Evolutionary conservation across 2,113 vertebrate genomes (phyloP), one percentile per base, ranked within the genome.

Genomic region (Pluvialis apricaria): DNA sequence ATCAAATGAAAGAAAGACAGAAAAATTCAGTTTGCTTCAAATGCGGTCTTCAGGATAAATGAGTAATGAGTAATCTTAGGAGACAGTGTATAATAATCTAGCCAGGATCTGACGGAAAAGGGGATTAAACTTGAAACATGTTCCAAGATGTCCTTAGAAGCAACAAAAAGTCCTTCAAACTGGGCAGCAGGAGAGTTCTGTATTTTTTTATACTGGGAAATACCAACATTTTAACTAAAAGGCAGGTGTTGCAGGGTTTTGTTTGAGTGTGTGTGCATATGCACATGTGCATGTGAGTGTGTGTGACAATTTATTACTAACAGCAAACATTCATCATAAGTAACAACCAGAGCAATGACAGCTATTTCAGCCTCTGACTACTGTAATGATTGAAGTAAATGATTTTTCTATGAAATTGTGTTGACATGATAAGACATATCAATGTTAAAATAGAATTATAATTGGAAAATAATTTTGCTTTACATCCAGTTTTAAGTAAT

Each of bases 271-370:
- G 31, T 49, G 17, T 13, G 6, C 15, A 10, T 32, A 4, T 69
- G 36, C 3, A 4, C 0, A 0, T 49, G 20, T 26, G 16, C 36
- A 8, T 18, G 11, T 18, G 36, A 21, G 7, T 9, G 9, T 10
- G 4, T 31, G 14, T 28, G 38, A 68, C 1, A 3, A 51, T 79
- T 79, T 47, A 31, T 15, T 34, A 31, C 28, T 49, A 45, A 47
- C 11, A 65, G 49, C 31, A 78, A 65, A 55, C 13, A 12, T 47
- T 61, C 21, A 20, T 32, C 28, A 1, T 15, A 44, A 62, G 14
- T 54, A 44, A 64, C 47, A 36, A 54, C 14, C 14, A 75, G n/a
- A 57, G 34, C 6, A 73, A 61, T n/a, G 22, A 7, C 66, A 71
- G 29, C 22, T 71, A 47, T 38, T 82, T 80, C 61, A 72, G 38